Evolutionary conservation across 2,888 invertebrate species (phyloP), one percentile per base, ranked within the genome.

Genomic region (Hermaeophaga mercurialis): DNA sequence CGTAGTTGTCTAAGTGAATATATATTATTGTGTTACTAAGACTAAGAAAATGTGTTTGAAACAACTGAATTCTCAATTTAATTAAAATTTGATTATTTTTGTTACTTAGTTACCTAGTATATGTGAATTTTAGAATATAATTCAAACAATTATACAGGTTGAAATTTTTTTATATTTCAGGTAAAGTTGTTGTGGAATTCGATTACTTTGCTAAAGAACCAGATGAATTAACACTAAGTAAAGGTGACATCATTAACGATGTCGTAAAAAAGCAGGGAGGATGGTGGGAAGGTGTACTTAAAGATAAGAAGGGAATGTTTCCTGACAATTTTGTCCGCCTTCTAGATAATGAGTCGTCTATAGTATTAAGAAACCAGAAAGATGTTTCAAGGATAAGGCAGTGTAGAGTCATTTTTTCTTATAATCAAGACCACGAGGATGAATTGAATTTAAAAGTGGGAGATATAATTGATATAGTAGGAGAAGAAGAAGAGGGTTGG

Each of bases 401-500:
- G 73, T 92, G 94, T 77, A 86, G 88, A 73, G 94, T 91, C 45
- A 84, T 94, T 65, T 95, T 90, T 79, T 91, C 91, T 78, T 98
- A 98, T 79, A 87, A 88, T 69, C 95, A 96, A 50, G 90, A 90
- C 63, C 95, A 96, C 76, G 90, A 91, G 57, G 98, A 98, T 80
- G 98, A 98, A 78, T 80, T 98, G 66, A 85, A 86, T 64, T 83
- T 98, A 60, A 84, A 85, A 66, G 90, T 94, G 36, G 94, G 94
- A 63, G 96, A 96, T 79, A 81, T 91, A 17, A 87, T 98, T 64
- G 94, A 95, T 74, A 90, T 96, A 66, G 81, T 95, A 64, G 91
- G 89, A 65, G 95, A 96, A 84, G 90, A 89, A 47, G 96, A 96
- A 76, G 94, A 95, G 75, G 95, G 95, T 24, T 91, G 91, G 90